Evolutionary conservation across 2,113 vertebrate genomes (phyloP), one percentile per base, ranked within the genome.

Genomic region (Nematolebias whitei): DNA sequence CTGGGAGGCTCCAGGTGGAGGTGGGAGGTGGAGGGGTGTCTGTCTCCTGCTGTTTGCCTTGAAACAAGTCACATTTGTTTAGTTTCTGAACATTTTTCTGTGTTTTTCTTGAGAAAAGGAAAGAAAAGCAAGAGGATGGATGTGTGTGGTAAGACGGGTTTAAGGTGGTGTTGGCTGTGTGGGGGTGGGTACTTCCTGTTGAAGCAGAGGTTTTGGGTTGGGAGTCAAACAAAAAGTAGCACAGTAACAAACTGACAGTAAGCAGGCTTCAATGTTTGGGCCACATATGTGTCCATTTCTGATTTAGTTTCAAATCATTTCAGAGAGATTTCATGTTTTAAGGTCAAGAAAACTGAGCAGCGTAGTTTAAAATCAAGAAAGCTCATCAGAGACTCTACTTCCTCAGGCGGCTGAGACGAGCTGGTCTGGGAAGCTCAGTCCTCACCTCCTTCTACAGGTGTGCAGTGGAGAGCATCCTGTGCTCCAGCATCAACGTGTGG

Each of bases 141-240:
- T 57, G 65, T 63, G 65, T 63, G 60, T 12, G 75, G 70, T 71
- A 72, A 67, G 63, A 11, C 32, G 29, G 39, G 54, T 53, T 51
- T 12, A 45, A 73, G 49, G 53, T 40, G 64, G 55, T 35, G 57
- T 24, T 35, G 5, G 5, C 5, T 10, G 32, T 5, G 32, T 5
- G 32, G 5, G 14, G 38, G 45, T 2, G 66, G 53, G 29, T 10
- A 47, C 66, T 87, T 89, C 78, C 82, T 88, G 82, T 78, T 79
- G 60, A 74, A 73, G 53, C 63, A 58, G 75, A 45, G 41, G 10
- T 9, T 41, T 16, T 41, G 20, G 16, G 59, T 4, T 53, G 48
- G 14, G 44, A 44, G 49, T 2, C n/a, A n/a, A n/a, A n/a, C n/a
- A n/a, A 12, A 3, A 22, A 9, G 51, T 26, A 56, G 50, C n/a